Conservation (phyloP, 2,888 invertebrate species). For the Leptopilina syphax region DNA sequence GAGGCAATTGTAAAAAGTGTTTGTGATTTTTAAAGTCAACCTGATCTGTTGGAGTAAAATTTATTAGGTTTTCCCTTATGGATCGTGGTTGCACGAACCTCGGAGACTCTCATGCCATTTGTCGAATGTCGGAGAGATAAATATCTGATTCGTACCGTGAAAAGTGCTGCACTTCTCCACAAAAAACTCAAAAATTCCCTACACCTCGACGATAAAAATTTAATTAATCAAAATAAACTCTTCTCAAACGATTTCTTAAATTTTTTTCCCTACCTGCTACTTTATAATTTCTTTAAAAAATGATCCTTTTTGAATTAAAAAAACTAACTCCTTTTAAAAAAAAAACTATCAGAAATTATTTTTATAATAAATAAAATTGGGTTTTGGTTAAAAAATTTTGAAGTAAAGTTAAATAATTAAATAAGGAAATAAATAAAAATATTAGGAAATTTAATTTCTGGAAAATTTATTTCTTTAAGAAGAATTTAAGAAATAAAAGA, state of each 20-base stretch:
- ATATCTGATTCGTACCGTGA: slow-evolving; percentile 22
- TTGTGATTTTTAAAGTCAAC: slow-evolving; percentile 17
- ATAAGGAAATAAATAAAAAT: too few relatives aligned
- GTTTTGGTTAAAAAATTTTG: too few relatives aligned
- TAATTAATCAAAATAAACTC: not conserved
- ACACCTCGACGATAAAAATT: slow-evolving; percentile 2
- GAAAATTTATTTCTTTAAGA: too few relatives aligned
- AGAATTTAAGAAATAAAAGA: too few relatives aligned
- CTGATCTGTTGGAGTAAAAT: slow-evolving; percentile 9
- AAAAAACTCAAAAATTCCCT: not conserved
- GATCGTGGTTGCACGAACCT: slow-evolving; percentile 1
- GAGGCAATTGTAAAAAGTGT: not conserved
- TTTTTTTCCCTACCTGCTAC: not conserved
- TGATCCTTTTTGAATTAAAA: too few relatives aligned
- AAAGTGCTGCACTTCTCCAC: slow-evolving; percentile 28
- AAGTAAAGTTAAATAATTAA: too few relatives aligned
- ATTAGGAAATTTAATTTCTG: too few relatives aligned
- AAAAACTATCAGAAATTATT: too few relatives aligned
- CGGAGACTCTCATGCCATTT: slow-evolving; percentile 26
- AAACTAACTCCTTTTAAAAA: too few relatives aligned
- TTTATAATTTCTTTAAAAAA: not conserved
- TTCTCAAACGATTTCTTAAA: not conserved
- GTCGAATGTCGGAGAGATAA: slow-evolving; percentile 19
- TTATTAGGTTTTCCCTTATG: slow-evolving; percentile 22
- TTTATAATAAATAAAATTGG: too few relatives aligned